phyloP scores from a whole-genome alignment of 2,113 vertebrate species.

The rat (Rattus norvegicus) region GRCr8 NC_086023.1:167056001-167056500 shows the following conservation, averaged over 20 bases:
- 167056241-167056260: slow-evolving; percentile 71
- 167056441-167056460: not conserved
- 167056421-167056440: fast-evolving
- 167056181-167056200: slow-evolving; percentile 79
- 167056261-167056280: slow-evolving; percentile 75
- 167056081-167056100: not conserved
- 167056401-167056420: not conserved
- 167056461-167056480: fast-evolving
- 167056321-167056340: slow-evolving; percentile 51
- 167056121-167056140: not conserved
- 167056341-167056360: slow-evolving; percentile 64
- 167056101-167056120: not conserved
- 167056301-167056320: slow-evolving; percentile 73
- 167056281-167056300: slow-evolving; percentile 81
- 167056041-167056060: not conserved
- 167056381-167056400: not conserved
- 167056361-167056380: slow-evolving; percentile 55
- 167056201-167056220: slow-evolving; percentile 74
- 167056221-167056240: slow-evolving; percentile 76
- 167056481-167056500: too few relatives aligned
- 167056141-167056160: not conserved
- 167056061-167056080: not conserved
- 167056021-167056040: not conserved
- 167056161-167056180: slow-evolving; percentile 71
- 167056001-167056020: not conserved